Evolutionary conservation across 2,888 invertebrate genomes (phyloP), one percentile per base, ranked within the genome.

Genomic region (Rhamnusium bicolor): DNA sequence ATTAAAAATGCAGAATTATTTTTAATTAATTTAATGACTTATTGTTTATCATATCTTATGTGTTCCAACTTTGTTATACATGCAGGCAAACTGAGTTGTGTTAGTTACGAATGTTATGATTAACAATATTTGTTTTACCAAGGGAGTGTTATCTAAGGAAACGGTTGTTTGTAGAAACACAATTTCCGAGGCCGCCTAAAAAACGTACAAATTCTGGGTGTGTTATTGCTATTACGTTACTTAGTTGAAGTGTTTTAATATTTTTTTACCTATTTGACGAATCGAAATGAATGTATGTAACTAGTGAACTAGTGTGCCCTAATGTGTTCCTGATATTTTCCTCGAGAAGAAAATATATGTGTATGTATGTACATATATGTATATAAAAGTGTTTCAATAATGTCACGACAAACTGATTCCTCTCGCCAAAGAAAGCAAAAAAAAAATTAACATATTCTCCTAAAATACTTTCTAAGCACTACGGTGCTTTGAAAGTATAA

Each of bases 81-180:
- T 29, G 16, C 12, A 61, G 40, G 60, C 49, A 47, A 56, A 27
- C n/a, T n/a, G 60, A 51, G 40, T 58, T 24, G 19, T 49, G 19
- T 53, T 71, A 63, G 16, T 60, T 24, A 24, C 24, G 6, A 24
- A 4, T 24, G 24, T 24, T 54, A 24, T 40, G 62, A 51, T 63
- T 58, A 71, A 71, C 58, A 8, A 66, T 74, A 68, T 74, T 74
- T 74, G 40, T 69, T 80, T 76, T 79, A 69, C 79, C 74, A 73
- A 81, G 80, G 79, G 78, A 82, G 81, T 80, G 82, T 84, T 84
- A 83, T 83, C 83, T 81, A 69, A 81, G 83, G 83, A 83, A 83
- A 81, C 82, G 82, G 80, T 81, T 83, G 80, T 82, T 82, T 80
- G 81, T 75, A 72, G 72, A 74, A 72, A 77, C 69, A 68, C 71